Conservation (phyloP, 2,888 invertebrate species). For the Eilema depressum region DNA sequence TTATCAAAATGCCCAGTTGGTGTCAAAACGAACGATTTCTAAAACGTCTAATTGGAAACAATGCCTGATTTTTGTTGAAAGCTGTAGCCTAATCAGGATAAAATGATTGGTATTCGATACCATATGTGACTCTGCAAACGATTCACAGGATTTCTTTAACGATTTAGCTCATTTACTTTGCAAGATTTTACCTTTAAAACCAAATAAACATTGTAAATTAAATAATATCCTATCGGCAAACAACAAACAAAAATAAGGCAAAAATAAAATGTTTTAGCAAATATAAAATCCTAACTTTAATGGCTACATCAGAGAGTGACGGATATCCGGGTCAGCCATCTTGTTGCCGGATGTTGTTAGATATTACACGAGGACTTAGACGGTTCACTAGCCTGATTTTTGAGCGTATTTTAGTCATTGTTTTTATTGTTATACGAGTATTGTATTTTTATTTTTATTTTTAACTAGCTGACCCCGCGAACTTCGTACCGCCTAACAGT, state of each 20-base stretch:
- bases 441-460: neutral
- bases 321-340: constrained; percentile 73
- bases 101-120: too few species aligned
- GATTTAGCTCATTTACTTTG: too few species aligned
- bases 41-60: too few species aligned
- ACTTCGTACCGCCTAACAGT: too few species aligned
- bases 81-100: too few species aligned
- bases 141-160: too few species aligned
- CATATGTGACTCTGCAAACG: too few species aligned
- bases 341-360: constrained; percentile 66
- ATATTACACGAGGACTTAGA: constrained; percentile 56
- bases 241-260: neutral
- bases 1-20: too few species aligned
- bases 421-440: neutral
- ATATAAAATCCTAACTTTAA: constrained; percentile 28
- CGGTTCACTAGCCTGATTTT: constrained; percentile 37
- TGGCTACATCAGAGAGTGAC: constrained; percentile 54
- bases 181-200: neutral
- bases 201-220: neutral
- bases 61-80: too few species aligned
- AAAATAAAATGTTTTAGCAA: constrained; percentile 7
- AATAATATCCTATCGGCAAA: neutral
- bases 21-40: too few species aligned
- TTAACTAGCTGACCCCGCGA: too few species aligned
- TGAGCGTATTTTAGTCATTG: constrained; percentile 29